These are phyloP conservation scores for Xestoiulus laeticollis DNA, from an alignment of 2,888 invertebrate species.

Conservation along the genomic window DNA sequence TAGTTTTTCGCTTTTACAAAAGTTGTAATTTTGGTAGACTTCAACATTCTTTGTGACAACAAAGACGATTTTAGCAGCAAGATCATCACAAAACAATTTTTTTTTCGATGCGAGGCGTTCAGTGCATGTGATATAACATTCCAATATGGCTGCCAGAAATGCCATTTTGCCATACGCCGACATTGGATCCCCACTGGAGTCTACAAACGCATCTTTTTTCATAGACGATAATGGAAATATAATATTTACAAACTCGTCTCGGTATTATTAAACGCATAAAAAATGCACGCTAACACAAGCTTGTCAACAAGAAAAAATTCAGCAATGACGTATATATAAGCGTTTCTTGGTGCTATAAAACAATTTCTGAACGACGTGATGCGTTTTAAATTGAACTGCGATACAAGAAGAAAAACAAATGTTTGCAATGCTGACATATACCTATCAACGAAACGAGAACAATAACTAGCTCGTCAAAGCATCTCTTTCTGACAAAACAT, in stretches of 20 bases:
- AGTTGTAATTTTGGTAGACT: too few relatives aligned
- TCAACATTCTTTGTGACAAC: too few relatives aligned
- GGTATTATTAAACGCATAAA: not conserved
- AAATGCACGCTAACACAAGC: not conserved
- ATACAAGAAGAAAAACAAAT: not conserved
- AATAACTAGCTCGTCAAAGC: not conserved
- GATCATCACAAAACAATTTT: not conserved
- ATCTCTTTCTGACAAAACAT: not conserved
- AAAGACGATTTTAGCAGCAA: not conserved
- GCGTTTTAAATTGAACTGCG: constrained; percentile 23
- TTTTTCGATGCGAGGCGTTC: not conserved
- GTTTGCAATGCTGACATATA: not conserved
- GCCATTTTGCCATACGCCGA: not conserved
- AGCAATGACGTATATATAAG: not conserved
- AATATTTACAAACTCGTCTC: constrained; percentile 6
- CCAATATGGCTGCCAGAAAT: too few relatives aligned
- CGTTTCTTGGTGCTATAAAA: not conserved
- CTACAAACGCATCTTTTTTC: not conserved
- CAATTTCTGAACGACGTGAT: not conserved
- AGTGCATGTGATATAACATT: too few relatives aligned
- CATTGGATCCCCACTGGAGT: not conserved
- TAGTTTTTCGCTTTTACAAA: too few relatives aligned
- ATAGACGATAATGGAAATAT: constrained; percentile 10
- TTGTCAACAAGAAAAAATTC: constrained; percentile 4
- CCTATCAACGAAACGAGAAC: not conserved